Evolutionary conservation across 2,113 vertebrate species (phyloP).

Genomic region (Terrapene triunguis): DNA sequence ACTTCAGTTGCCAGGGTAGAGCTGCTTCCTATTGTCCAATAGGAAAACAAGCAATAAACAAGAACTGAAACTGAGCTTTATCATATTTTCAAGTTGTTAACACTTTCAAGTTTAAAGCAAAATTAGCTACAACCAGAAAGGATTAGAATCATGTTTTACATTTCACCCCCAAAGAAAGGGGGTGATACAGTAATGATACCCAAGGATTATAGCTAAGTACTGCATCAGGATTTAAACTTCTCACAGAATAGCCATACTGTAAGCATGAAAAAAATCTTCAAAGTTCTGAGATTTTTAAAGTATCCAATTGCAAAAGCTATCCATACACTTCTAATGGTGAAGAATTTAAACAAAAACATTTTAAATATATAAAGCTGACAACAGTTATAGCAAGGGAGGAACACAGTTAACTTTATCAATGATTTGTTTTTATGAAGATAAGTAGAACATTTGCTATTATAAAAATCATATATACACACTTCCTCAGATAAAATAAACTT

Average conservation of each 20-base stretch:
- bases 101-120: conserved; percentile 83
- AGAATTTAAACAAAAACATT: neutral
- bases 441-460: neutral
- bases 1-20: conserved; percentile 98
- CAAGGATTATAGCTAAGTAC: conserved; percentile 46
- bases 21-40: conserved; percentile 95
- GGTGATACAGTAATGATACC: conserved; percentile 62
- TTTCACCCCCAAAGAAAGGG: conserved; percentile 69
- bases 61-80: conserved; percentile 97
- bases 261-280: neutral
- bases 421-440: neutral
- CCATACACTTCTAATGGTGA: neutral
- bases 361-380: neutral
- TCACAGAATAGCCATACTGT: conserved; percentile 4
- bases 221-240: conserved; percentile 64
- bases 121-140: conserved; percentile 76
- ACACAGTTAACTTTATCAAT: neutral
- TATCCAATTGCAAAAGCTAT: neutral
- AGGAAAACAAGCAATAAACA: conserved; percentile 98
- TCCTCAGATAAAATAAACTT: rapidly evolving
- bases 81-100: conserved; percentile 95
- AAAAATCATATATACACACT: rapidly evolving
- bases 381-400: neutral
- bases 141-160: conserved; percentile 69
- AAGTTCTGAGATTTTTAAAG: neutral